A percentile compares a stretch with the other conserved stretches of the same genome.
phyloP scores from a whole-genome alignment of 1,140 invertebrate genomes.

The Temnothorax curvispinosus region DNA sequence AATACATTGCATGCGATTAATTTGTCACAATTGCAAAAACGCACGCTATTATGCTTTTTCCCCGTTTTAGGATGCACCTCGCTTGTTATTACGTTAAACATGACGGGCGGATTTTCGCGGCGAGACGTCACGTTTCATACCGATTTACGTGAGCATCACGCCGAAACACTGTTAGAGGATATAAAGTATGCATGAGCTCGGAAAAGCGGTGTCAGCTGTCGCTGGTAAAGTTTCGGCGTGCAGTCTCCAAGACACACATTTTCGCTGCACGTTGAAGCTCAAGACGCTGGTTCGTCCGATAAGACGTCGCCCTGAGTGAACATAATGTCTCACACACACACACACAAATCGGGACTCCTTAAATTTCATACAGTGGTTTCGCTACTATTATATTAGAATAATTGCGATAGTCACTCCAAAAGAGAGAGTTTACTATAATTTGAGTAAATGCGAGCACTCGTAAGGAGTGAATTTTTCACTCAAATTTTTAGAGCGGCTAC shows the following conservation, averaged over 20 bases:
- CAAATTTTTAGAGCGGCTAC: no score
- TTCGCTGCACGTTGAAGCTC: neutral
- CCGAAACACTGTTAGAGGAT: constrained; percentile 1
- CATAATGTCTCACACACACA: no score
- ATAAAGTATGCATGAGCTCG: constrained; percentile 31
- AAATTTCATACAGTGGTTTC: no score
- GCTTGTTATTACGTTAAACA: constrained; percentile 11
- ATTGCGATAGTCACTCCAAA: no score
- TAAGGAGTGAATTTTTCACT: no score
- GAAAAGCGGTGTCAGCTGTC: constrained; percentile 21
- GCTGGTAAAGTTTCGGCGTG: constrained; percentile 14
- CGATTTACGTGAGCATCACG: neutral
- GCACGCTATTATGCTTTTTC: neutral
- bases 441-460: no score
- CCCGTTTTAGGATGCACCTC: neutral
- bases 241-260: constrained; percentile 4
- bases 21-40: neutral
- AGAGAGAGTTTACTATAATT: no score
- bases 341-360: no score
- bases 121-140: neutral
- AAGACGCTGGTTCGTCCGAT: neutral
- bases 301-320: neutral
- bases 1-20: constrained; percentile 26
- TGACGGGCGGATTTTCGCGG: neutral
- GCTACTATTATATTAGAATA: no score